phyloP scores from a whole-genome alignment of 2,797 vertebrate species.

The Alca torda region DNA sequence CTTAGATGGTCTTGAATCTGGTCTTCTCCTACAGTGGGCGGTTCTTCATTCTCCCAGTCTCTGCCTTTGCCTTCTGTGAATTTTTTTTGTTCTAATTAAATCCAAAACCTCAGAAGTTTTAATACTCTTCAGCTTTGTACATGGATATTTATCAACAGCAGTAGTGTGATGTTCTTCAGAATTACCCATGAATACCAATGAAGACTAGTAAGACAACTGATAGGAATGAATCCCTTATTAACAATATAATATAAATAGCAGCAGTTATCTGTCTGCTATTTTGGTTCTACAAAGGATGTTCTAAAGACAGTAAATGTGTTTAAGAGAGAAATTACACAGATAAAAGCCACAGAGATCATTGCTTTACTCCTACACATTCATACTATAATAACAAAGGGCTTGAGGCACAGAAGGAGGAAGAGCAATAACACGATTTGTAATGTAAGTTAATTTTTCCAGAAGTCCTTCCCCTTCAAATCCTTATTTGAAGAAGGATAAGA shows the following conservation, averaged over 20 bases:
- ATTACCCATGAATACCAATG: neutral
- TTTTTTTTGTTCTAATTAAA: neutral
- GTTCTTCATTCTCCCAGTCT: neutral
- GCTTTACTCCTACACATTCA: neutral
- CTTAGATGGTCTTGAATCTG: neutral
- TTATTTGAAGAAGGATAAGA: neutral
- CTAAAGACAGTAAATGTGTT: neutral
- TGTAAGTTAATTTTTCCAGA: neutral
- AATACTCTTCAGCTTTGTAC: neutral
- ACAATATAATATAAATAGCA: slow-evolving; percentile 18
- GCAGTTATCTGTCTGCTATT: slow-evolving; percentile 11
- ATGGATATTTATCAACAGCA: neutral
- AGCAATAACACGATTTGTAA: neutral
- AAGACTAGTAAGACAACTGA: neutral
- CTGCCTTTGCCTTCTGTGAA: neutral
- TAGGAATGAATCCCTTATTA: neutral
- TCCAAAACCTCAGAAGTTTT: neutral
- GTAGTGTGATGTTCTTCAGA: neutral
- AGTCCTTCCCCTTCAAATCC: neutral
- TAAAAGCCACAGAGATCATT: slow-evolving; percentile 14
- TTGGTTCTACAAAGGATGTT: neutral
- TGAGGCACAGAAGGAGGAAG: neutral
- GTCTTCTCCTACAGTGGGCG: neutral
- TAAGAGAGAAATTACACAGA: slow-evolving; percentile 15
- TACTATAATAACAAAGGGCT: neutral